These are phyloP conservation scores for Drosophila santomea DNA, from an alignment of 1,140 invertebrate species.

Conservation along the genomic window DNA sequence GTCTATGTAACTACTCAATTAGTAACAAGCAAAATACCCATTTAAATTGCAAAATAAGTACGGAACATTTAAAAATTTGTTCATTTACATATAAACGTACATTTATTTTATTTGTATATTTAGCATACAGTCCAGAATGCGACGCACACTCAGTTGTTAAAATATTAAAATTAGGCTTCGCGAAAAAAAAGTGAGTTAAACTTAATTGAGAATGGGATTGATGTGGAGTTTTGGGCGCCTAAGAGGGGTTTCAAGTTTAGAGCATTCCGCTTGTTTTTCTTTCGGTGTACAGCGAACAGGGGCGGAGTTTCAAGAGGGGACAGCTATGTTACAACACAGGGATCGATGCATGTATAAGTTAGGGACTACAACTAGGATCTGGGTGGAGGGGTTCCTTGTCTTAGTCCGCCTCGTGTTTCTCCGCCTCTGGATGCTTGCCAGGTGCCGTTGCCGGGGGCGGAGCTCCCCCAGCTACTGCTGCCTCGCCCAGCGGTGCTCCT, in stretches of 20 bases:
- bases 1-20: neutral
- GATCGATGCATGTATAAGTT: conserved; percentile 11
- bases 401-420: conserved; percentile 65
- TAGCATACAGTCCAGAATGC: conserved; percentile 17
- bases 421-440: conserved; percentile 49
- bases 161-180: conserved; percentile 31
- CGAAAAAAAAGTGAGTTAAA: conserved; percentile 26
- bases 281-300: neutral
- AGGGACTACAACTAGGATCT: conserved; percentile 13
- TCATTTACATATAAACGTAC: conserved; percentile 33
- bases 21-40: neutral
- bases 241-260: neutral
- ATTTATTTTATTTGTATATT: conserved; percentile 46
- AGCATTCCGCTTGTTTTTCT: neutral
- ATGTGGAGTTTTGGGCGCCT: neutral
- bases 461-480: conserved; percentile 6
- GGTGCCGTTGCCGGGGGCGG: conserved; percentile 14
- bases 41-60: neutral
- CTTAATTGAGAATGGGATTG: conserved; percentile 9
- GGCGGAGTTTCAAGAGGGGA: conserved; percentile 4
- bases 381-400: neutral
- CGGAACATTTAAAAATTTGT: neutral
- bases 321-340: conserved; percentile 59
- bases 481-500: conserved; percentile 8
- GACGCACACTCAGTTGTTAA: conserved; percentile 17